These are phyloP conservation scores for Drosophila atroscutellata DNA, from an alignment of 2,888 invertebrate genomes.

Conservation along the genomic window DNA sequence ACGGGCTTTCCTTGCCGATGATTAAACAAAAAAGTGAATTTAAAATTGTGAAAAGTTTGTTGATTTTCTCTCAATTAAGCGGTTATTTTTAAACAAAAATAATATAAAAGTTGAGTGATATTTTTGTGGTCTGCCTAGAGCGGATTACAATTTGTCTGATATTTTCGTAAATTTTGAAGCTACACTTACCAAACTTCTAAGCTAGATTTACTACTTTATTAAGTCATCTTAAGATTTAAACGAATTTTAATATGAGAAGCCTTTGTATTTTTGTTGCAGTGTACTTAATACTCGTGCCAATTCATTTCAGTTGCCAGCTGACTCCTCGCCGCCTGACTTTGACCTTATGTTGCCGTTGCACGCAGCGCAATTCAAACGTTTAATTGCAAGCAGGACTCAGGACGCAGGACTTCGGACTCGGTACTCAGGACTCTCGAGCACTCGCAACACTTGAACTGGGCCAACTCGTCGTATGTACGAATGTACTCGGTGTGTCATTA, in stretches of 20 bases:
- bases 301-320: conserved; percentile 83
- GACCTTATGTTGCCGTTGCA: conserved; percentile 83
- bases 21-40: neutral
- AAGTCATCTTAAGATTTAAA: neutral
- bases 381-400: conserved; percentile 73
- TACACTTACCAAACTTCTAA: neutral
- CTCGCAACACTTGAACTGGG: neutral
- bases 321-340: conserved; percentile 66
- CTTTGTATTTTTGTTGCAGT: conserved; percentile 1
- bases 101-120: neutral
- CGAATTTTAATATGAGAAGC: neutral
- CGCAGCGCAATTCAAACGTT: conserved; percentile 82
- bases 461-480: neutral
- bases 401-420: conserved; percentile 19
- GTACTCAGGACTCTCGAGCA: neutral
- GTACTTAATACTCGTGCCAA: conserved; percentile 60
- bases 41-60: neutral
- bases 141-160: rapidly evolving
- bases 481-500: conserved; percentile 70
- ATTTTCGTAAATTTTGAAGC: rapidly evolving
- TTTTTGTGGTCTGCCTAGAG: neutral
- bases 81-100: neutral
- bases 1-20: neutral
- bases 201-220: neutral
- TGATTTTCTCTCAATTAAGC: neutral